Evolutionary conservation across 2,113 vertebrate species (phyloP), one percentile per base, ranked within the genome.

Genomic region (Paracanthobrama guichenoti): DNA sequence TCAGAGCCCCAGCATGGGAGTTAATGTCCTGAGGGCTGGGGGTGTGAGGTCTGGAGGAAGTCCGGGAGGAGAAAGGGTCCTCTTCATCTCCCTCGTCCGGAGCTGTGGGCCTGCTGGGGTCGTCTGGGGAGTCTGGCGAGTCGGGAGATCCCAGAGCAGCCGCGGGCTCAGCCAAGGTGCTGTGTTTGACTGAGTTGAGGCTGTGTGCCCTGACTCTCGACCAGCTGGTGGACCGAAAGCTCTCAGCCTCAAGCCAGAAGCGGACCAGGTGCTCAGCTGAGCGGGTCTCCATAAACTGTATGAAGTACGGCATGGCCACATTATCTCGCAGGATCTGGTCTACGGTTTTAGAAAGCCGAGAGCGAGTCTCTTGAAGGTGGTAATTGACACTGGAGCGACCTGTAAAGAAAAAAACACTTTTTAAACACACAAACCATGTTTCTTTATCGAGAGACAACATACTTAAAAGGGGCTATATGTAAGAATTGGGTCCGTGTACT

Each of bases 361-460:
- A 98, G 88, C 97, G 97, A 73, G 96, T 96, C 92, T 99, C 97
- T 90, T 97, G 95, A 71, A 96, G 93, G 89, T 96, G 95, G 81
- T 97, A 99, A 90, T 98, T 97, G 91, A 99, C 95, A 92, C 97
- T 97, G 73, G 98, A 99, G 89, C 96, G 97, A 86, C 97, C 98
- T 99, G 84, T 46, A 88, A 89, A 53, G 0, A 44, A 26, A 74
- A 39, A 42, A 4, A 80, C 57, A 59, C 14, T 67, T 72, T 10
- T 59, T 28, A 46, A 39, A 22, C 16, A 13, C 57, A 39, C n/a
- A 24, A 55, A 18, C 6, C n/a, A 14, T 28, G 24, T 11, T 66
- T 73, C 13, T 13, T 73, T 24, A 46, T 73, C 9, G 11, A 72
- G 69, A 72, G 18, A 72, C 22, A 44, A 69, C 60, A 6, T 7